Base-by-base conservation (phyloP, 2,113 vertebrate species). In the Sula dactylatra region DNA sequence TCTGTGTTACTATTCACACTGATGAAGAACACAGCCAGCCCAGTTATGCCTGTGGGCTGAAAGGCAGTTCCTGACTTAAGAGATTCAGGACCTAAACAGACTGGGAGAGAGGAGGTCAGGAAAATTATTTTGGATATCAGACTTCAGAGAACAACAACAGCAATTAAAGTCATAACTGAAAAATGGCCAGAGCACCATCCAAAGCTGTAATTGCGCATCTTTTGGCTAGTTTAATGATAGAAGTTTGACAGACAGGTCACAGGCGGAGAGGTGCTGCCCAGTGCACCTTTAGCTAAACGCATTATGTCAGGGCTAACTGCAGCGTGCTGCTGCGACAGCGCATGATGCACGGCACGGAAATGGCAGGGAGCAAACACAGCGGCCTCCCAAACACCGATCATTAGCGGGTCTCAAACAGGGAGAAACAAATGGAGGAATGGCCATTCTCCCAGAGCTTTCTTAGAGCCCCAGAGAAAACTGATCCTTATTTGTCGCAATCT, bases 341-440 rank as follows among this genome's bases (percentile, higher is more conserved):
- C 36, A 6, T 2, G 1, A 27, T 16, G 29, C 58, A 29, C 0
- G 3, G 32, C 20, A 9, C 4, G 20, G 67, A 26, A 72, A 74
- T 5, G 7, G 19, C 47, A 88, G 61, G 44, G 10, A 82, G 11
- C 31, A 78, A 66, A 77, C 21, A 47, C 56, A 59, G 71, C 4
- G 2, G 10, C 31, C 49, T 86, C 40, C n/a, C 21, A 70, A 29
- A 42, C 3, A 21, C 0, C 0, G 3, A 19, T 40, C 18, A 9
- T 70, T 50, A 78, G 16, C 1, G 5, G 10, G 16, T 74, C 70
- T 88, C 38, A 66, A 45, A 65, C 7, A 80, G 16, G 42, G 50
- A 88, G 26, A 83, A 93, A 67, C 0, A 0, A 45, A 55, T 0
- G 3, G 38, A 70, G 26, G 42, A 84, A 62, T 14, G 29, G 15